Percentiles rank a stretch among this genome's conserved stretches.
Conservation (phyloP, 2,113 vertebrate species). For the Sclerurus mexicanus region DNA sequence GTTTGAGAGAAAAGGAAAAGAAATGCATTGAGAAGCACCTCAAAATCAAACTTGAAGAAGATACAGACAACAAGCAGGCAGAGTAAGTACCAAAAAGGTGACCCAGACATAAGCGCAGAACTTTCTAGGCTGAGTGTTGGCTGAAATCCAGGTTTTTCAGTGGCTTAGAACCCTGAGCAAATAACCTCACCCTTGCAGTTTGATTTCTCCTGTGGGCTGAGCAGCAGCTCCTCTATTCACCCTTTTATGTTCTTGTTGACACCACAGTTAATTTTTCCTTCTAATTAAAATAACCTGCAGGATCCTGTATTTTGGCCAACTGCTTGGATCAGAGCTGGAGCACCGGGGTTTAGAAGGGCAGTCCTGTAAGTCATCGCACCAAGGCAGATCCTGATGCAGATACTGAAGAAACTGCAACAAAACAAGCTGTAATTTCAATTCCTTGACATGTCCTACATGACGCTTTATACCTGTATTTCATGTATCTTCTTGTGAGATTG, state of each 20-base stretch:
- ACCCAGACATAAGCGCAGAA: neutral
- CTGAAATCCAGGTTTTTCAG: neutral
- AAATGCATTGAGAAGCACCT: neutral
- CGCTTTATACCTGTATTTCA: neutral
- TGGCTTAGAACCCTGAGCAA: neutral
- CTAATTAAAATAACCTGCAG: neutral
- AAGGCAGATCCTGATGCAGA: neutral
- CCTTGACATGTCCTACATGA: accelerated
- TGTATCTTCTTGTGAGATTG: neutral
- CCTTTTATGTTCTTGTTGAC: neutral
- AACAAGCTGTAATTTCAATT: neutral
- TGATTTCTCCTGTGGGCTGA: neutral
- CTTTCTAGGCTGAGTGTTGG: neutral
- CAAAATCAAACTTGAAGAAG: neutral
- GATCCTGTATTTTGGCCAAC: neutral
- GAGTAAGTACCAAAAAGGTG: neutral
- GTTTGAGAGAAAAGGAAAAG: neutral
- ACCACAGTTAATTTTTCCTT: neutral
- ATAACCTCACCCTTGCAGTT: neutral
- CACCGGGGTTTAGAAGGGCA: neutral
- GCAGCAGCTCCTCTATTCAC: neutral
- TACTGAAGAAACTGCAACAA: neutral
- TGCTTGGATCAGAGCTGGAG: neutral
- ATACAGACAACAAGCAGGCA: neutral
- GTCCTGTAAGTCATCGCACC: neutral